phyloP scores from a whole-genome alignment of 2,113 vertebrate genomes.

The Proterorhinus semilunaris region DNA sequence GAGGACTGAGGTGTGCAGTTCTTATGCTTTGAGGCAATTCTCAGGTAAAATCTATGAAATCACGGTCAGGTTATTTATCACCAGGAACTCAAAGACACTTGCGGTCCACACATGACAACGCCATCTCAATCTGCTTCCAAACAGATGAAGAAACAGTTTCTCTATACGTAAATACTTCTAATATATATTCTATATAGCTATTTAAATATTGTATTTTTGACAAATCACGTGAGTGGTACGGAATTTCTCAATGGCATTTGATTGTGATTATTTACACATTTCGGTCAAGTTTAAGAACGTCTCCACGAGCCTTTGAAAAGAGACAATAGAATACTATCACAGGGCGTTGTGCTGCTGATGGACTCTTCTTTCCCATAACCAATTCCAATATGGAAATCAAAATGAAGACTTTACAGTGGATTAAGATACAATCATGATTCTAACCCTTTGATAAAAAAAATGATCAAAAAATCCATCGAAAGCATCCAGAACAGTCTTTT shows the following conservation, averaged over 20 bases:
- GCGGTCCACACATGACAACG: conserved; percentile 43
- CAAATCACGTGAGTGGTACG: conserved; percentile 40
- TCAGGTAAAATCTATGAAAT: conserved; percentile 37
- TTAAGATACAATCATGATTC: conserved; percentile 46
- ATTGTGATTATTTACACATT: conserved; percentile 64
- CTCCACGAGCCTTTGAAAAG: conserved; percentile 38
- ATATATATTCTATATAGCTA: conserved; percentile 22
- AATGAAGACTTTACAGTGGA: conserved; percentile 35
- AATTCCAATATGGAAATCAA: conserved; percentile 25
- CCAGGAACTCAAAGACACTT: conserved; percentile 58
- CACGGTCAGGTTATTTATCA: conserved; percentile 39
- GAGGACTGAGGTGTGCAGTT: conserved; percentile 39
- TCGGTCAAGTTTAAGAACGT: conserved; percentile 54
- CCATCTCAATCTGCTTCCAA: conserved; percentile 33
- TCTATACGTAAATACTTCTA: conserved; percentile 15
- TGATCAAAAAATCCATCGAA: conserved; percentile 18
- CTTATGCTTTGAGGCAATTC: conserved; percentile 56
- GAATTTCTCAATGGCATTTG: conserved; percentile 61
- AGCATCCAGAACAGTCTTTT: conserved; percentile 5
- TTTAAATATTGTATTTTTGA: conserved; percentile 31
- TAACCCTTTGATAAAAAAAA: too few relatives aligned
- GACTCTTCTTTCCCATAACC: conserved; percentile 27
- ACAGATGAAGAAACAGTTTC: conserved; percentile 30
- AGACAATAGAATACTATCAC: conserved; percentile 67
- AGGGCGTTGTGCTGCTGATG: conserved; percentile 68